These are phyloP conservation scores for Plumapathes pennacea DNA, from an alignment of 92 coral and sea anemone genomes.

Conservation along the genomic window DNA sequence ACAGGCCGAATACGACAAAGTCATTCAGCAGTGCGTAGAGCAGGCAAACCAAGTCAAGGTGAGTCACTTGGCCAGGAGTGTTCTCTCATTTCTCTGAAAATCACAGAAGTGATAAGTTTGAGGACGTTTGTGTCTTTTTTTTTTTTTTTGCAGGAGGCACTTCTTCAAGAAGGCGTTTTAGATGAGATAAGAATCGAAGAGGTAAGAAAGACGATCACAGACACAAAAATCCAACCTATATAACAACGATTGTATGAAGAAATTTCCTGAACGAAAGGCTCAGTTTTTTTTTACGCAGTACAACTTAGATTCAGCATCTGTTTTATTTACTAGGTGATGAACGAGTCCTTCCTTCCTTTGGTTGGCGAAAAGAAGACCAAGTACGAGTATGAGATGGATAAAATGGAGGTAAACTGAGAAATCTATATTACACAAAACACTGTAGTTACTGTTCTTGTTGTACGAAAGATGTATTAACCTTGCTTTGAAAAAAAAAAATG, in stretches of 20 bases:
- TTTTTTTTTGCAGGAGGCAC: conserved; percentile 46
- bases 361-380: conserved; percentile 94
- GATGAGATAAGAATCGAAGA: conserved; percentile 74
- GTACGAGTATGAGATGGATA: conserved; percentile 91
- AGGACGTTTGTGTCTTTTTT: neutral
- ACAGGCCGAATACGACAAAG: conserved; percentile 78
- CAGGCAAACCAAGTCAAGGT: conserved; percentile 83
- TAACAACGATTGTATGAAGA: too few relatives aligned
- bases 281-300: neutral
- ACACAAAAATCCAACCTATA: too few relatives aligned
- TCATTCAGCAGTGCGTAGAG: conserved; percentile 69
- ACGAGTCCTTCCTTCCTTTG: conserved; percentile 89
- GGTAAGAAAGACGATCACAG: conserved; percentile 47
- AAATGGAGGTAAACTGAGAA: conserved; percentile 90
- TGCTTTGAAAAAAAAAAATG: too few relatives aligned
- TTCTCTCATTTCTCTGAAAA: neutral
- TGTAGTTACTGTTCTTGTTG: too few relatives aligned
- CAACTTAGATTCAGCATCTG: neutral
- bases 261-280: neutral
- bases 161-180: conserved; percentile 59
- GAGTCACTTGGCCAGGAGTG: neutral
- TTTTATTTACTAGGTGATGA: conserved; percentile 53
- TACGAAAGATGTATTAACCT: too few relatives aligned
- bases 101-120: neutral
- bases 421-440: too few relatives aligned